phyloP scores from a whole-genome alignment of 2,797 vertebrate genomes.

The Chrosomus eos region DNA sequence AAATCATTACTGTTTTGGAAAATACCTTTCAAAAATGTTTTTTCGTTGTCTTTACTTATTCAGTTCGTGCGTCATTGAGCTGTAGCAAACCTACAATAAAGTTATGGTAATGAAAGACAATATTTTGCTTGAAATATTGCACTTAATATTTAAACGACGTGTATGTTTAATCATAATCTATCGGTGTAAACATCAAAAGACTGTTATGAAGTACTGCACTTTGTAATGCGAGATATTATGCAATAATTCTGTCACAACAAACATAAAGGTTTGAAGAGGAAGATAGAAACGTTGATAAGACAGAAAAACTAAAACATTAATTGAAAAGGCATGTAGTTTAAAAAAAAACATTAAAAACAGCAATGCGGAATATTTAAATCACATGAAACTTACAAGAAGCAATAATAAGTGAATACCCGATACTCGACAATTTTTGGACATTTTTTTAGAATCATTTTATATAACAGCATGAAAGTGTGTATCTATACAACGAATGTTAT shows the following conservation, averaged over 20 bases:
- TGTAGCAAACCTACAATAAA: neutral
- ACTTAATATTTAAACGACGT: neutral
- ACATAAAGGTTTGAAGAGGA: slow-evolving; percentile 25
- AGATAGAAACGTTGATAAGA: neutral
- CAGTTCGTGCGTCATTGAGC: neutral
- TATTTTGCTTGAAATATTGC: neutral
- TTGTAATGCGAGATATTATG: slow-evolving; percentile 18
- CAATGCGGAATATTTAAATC: neutral
- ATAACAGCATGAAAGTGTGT: neutral
- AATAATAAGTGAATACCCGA: neutral
- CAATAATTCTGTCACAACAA: slow-evolving; percentile 28
- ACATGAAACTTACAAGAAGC: neutral
- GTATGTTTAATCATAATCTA: slow-evolving; percentile 14
- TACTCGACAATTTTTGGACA: neutral
- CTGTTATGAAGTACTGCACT: slow-evolving; percentile 5
- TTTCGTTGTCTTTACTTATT: neutral
- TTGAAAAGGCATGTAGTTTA: neutral
- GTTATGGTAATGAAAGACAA: neutral
- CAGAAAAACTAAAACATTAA: neutral
- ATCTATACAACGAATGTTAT: too few species aligned
- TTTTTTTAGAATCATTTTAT: neutral
- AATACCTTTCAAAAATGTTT: neutral
- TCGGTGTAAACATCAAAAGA: neutral
- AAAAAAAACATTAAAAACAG: neutral
- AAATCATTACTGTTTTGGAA: neutral